Evolutionary conservation across 2,888 invertebrate genomes (phyloP), one percentile per base, ranked within the genome.

Genomic region (Papilio demoleus): DNA sequence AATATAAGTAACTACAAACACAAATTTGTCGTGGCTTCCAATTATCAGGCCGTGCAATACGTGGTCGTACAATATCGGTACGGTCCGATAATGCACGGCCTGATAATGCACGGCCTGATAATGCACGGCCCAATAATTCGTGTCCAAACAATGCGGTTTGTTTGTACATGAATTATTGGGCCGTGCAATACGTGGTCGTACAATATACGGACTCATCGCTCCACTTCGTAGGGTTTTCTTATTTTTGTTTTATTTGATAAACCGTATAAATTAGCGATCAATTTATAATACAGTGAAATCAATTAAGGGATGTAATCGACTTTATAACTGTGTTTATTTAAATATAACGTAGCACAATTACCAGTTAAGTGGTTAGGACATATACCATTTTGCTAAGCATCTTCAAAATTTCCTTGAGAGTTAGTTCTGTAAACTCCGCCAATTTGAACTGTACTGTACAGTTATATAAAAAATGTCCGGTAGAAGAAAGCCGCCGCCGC

Each of bases 321-420:
- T 67, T 53, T 40, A 34, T 36, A 9, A 62, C 36, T 59, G 47
- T 59, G 45, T 22, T 59, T 31, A 36, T 58, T 58, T 47, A 19
- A 47, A 59, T n/a, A 12, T 42, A 56, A 64, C 36, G 24, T 12
- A 53, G 4, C 50, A 50, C 0, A 53, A 36, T 17, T 36, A 19
- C 45, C 36, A 19, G 17, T 56, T 38, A 58, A 47, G 58, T 64
- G 27, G 45, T 64, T 63, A 58, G 38, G 36, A 96, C 96, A 0
- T 94, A 96, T 76, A 96, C 96, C 80, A 96, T 96, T 71, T 69
- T 34, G 56, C 17, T 53, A 69, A 65, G 65, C 53, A 62, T 65
- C 50, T 65, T 61, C 22, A 69, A 65, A 65, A 19, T 65, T 69
- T 69, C 56, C 60, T 61, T 22, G 22, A 27, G 14, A 4, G 42